These are phyloP conservation scores for Diplosoma virens DNA, from an alignment of 23 tunicate genomes.

Conservation along the genomic window DNA sequence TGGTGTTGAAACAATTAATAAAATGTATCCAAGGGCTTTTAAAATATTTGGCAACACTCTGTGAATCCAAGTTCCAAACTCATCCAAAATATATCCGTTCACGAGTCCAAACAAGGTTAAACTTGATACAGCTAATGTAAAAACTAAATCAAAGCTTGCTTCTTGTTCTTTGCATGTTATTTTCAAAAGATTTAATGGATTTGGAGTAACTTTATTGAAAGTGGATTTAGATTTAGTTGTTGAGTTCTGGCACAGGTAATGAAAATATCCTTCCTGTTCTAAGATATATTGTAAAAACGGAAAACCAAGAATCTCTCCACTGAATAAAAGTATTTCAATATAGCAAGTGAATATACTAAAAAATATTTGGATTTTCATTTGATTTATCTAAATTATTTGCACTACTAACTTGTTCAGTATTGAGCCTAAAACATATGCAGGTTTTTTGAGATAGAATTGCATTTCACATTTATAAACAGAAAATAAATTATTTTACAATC, in stretches of 20 bases:
- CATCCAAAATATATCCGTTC: conserved; percentile 24
- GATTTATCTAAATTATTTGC: no score
- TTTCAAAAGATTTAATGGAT: no score
- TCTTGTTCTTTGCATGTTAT: conserved; percentile 40
- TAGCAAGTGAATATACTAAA: conserved; percentile 17
- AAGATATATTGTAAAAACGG: conserved; percentile 38
- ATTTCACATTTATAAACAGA: no score
- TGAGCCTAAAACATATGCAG: no score
- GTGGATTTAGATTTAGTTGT: not conserved
- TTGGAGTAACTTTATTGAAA: no score
- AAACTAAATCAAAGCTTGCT: conserved; percentile 20
- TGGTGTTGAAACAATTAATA: conserved; percentile 37
- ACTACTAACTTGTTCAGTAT: no score
- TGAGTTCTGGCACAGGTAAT: not conserved
- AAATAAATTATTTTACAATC: no score
- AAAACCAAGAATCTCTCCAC: conserved; percentile 61
- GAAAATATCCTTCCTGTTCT: conserved; percentile 59
- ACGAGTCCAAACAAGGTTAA: not conserved
- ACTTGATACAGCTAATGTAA: conserved; percentile 11
- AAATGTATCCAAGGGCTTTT: conserved; percentile 15
- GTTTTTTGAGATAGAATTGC: no score
- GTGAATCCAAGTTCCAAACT: conserved; percentile 34
- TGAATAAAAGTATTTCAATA: conserved; percentile 37
- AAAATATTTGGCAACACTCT: conserved; percentile 1
- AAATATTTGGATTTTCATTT: not conserved